phyloP scores from a whole-genome alignment of 2,797 vertebrate genomes.

The Crax fasciolata region DNA sequence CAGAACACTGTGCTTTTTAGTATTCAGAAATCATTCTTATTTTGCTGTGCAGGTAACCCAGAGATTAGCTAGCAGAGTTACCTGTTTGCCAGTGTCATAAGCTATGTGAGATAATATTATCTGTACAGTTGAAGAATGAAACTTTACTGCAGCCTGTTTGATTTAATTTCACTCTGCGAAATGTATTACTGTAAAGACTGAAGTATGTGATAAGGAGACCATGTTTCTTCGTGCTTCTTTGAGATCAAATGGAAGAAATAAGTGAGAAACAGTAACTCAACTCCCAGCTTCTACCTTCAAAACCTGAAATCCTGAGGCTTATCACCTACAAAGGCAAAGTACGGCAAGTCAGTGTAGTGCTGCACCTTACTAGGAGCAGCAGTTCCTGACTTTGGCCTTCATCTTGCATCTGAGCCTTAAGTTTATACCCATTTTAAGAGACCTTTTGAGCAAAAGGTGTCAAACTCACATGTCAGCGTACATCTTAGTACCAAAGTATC shows the following conservation, averaged over 20 bases:
- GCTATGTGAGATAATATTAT: background rate
- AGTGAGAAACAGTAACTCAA: background rate
- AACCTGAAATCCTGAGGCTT: background rate
- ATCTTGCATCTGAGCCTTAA: background rate
- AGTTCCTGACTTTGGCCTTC: background rate
- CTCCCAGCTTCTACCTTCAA: background rate
- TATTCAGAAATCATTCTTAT: background rate
- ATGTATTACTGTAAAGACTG: background rate
- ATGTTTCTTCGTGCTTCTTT: background rate
- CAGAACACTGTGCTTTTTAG: background rate
- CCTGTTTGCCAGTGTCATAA: background rate
- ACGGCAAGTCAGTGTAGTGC: background rate
- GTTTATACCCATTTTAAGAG: background rate
- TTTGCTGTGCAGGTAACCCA: background rate
- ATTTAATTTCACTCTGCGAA: slow-evolving; percentile 3
- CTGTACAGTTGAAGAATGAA: background rate
- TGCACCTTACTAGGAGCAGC: background rate
- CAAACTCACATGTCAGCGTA: background rate
- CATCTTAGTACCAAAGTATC: background rate
- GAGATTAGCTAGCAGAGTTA: background rate
- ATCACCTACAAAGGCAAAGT: background rate
- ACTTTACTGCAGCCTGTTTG: background rate
- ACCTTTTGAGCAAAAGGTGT: background rate
- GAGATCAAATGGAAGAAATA: background rate
- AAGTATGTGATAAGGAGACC: background rate